Evolutionary conservation across 30 jellyfish, hydroid and myxozoan species (phyloP).

Genomic region (Cassiopea xamachana): DNA sequence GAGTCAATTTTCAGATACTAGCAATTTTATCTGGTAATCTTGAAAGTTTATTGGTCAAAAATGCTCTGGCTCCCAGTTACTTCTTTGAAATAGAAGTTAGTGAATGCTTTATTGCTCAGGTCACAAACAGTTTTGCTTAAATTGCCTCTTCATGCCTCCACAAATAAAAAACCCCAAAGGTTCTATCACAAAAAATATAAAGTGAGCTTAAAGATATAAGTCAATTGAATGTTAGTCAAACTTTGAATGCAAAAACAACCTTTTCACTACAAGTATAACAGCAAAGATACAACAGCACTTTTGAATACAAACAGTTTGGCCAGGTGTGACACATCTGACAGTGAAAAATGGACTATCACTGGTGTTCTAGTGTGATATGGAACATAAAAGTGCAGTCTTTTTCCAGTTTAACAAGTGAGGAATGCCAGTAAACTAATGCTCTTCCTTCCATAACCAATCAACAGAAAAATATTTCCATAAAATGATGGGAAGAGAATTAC

Average conservation of each 20-base stretch:
- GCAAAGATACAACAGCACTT: slow-evolving; percentile 1
- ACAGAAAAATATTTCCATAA: neutral
- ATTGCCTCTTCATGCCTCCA: too few species aligned
- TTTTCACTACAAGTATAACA: slow-evolving; percentile 14
- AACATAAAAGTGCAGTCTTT: neutral
- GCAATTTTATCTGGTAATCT: too few species aligned
- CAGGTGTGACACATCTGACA: neutral
- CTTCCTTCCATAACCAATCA: neutral
- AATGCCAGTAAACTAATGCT: neutral
- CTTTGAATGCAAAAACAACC: slow-evolving; percentile 23
- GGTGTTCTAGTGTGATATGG: neutral
- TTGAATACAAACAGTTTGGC: neutral
- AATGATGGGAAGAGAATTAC: neutral
- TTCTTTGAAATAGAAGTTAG: too few species aligned
- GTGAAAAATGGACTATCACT: neutral
- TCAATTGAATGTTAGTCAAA: slow-evolving; percentile 1
- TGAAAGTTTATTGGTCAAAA: too few species aligned
- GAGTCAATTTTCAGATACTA: too few species aligned
- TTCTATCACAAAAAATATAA: too few species aligned
- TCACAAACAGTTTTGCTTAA: too few species aligned
- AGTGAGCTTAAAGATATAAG: too few species aligned
- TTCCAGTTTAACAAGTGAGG: neutral
- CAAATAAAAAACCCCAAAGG: too few species aligned
- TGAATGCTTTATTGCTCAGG: too few species aligned
- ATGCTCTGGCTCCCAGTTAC: too few species aligned